Evolutionary conservation across 2,888 invertebrate species (phyloP), one percentile per base, ranked within the genome.

Genomic region (Anaspis maculata): DNA sequence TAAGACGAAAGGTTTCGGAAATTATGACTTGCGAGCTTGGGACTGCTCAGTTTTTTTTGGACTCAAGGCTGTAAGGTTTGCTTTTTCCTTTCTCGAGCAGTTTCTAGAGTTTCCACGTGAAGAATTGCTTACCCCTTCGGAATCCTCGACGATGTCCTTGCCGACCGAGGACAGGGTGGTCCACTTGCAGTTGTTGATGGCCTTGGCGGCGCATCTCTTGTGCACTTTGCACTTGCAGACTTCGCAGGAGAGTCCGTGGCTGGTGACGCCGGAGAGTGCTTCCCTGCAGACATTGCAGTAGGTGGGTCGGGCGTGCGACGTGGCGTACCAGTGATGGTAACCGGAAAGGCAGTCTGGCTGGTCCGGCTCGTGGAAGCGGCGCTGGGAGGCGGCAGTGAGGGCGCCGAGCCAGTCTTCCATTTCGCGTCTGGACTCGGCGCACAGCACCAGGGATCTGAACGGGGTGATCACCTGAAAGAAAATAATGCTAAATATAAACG

Each of bases 221-320:
- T 97, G 96, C 39, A 91, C 90, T 64, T 96, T 95, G 67, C 88
- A 89, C 71, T 96, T 96, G 76, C 96, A 96, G 21, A 96, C 86
- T 68, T 95, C 95, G 67, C 96, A 96, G 46, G 92, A 92, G 19
- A 94, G 77, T 22, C 95, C 95, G 63, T 94, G 92, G 44, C 92
- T 92, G 1, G 94, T 92, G 24, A 95, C 91, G 28, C 94, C 94
- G 62, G 75, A 84, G 25, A 96, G 76, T 11, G 91, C 88, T 60
- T 96, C 95, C 37, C 91, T 74, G 64, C 96, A 97, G 24, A 96
- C 91, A 67, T 96, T 96, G 71, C 96, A 96, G 68, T 92, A 95
- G 1, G 92, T 92, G 25, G 95, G 95, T 30, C 94, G 76, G 0
- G 94, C 92, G 68, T 94, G 92, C 1, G 87, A 91, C 11, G 92